Conservation (phyloP, 2,888 invertebrate species). For the Tiphia femorata region DNA sequence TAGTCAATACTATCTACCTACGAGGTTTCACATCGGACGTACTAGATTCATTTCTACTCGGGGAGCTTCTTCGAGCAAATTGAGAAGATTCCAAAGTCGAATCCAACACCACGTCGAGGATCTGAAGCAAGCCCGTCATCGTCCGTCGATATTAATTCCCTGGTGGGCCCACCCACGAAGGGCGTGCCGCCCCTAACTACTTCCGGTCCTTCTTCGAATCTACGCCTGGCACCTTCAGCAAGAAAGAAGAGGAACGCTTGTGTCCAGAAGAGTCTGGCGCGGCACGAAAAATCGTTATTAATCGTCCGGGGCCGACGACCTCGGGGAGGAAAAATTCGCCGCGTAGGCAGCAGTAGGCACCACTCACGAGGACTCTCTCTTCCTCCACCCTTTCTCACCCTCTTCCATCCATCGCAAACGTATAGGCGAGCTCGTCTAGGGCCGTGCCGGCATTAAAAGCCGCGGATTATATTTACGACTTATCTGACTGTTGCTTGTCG, state of each 20-base stretch:
- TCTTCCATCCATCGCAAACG: slow-evolving; percentile 14
- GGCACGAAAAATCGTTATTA: slow-evolving; percentile 52
- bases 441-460: slow-evolving; percentile 41
- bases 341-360: too few species aligned
- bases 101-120: slow-evolving; percentile 2
- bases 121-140: slow-evolving; percentile 35
- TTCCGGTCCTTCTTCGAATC: slow-evolving; percentile 47
- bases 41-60: too few species aligned
- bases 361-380: too few species aligned
- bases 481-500: slow-evolving; percentile 40
- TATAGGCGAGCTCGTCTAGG: slow-evolving; percentile 14
- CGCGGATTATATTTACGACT: slow-evolving; percentile 52
- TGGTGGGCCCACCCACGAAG: slow-evolving; percentile 40
- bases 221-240: slow-evolving; percentile 4
- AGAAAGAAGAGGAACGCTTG: background rate
- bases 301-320: slow-evolving; percentile 46
- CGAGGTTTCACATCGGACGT: too few species aligned
- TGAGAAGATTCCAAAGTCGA: too few species aligned
- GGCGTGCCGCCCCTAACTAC: slow-evolving; percentile 45
- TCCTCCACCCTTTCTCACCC: too few species aligned
- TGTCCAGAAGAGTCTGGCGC: slow-evolving; percentile 10
- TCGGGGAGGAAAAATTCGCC: slow-evolving; percentile 26
- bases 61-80: too few species aligned
- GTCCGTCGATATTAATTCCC: slow-evolving; percentile 49
- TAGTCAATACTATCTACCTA: too few species aligned